Conservation (phyloP, 2,888 invertebrate species). For the Sepioteuthis lessoniana region DNA sequence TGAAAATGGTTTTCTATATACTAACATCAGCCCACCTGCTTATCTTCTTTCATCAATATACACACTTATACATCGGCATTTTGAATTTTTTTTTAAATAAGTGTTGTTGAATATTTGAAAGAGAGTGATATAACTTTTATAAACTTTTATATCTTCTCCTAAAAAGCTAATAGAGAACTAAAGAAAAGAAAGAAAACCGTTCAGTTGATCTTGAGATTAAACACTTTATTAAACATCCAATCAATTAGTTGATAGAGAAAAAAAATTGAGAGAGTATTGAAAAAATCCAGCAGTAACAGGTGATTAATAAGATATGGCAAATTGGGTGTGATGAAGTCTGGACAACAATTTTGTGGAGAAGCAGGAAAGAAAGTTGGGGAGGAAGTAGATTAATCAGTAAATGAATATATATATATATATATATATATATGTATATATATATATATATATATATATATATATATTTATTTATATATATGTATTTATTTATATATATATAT, state of each 20-base stretch:
- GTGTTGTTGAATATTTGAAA: neutral
- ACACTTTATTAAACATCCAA: conserved; percentile 33
- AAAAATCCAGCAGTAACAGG: neutral
- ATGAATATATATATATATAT: neutral
- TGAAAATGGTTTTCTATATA: no score
- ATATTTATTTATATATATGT: neutral
- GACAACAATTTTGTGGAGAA: neutral
- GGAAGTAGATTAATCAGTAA: no score
- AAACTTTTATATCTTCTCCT: neutral
- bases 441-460: neutral
- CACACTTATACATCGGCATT: no score
- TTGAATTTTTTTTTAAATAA: no score
- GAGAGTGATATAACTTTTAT: neutral
- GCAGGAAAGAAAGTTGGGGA: no score
- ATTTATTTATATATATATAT: neutral
- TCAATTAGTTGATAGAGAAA: neutral
- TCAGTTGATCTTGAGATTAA: neutral
- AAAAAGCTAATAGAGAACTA: neutral
- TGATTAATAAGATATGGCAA: neutral
- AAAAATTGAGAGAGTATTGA: neutral
- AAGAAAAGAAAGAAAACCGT: neutral
- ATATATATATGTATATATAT: neutral
- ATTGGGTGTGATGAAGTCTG: conserved; percentile 8
- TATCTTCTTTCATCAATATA: no score
- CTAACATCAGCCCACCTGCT: no score